Percentiles rank a stretch among this genome's conserved stretches.
Conservation (phyloP, 2,888 invertebrate species). For the Habroteleia sp. region DNA sequence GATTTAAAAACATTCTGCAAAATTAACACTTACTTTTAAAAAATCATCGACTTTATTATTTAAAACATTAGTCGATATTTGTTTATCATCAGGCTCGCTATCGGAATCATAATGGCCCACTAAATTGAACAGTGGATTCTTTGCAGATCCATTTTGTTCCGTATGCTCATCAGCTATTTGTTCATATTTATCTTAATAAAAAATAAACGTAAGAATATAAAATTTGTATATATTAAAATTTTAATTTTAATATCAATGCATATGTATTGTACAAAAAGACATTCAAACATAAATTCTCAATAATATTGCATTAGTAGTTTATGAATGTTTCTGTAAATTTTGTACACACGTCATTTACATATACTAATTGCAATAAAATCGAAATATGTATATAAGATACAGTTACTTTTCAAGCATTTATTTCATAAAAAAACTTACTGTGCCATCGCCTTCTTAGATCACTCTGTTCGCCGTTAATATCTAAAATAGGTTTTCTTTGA, state of each 20-base stretch:
- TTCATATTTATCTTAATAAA: constrained; percentile 67
- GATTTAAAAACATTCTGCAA: no score
- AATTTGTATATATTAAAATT: no score
- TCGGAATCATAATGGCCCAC: constrained; percentile 78
- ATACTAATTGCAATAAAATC: no score
- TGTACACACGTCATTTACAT: no score
- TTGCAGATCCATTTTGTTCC: constrained; percentile 71
- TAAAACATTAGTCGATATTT: constrained; percentile 67
- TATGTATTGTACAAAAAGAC: no score
- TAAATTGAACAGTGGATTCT: constrained; percentile 73
- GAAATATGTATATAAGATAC: no score
- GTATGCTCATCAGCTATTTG: constrained; percentile 68
- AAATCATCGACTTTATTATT: constrained; percentile 79
- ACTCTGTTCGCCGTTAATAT: constrained; percentile 73
- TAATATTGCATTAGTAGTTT: no score
- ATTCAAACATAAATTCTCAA: no score
- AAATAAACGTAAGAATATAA: no score
- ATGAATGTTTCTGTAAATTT: no score
- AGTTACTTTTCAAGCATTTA: no score
- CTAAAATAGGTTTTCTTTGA: constrained; percentile 75
- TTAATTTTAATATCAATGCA: no score
- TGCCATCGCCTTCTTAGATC: constrained; percentile 72
- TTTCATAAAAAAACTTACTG: constrained; percentile 66
- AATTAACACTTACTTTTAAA: constrained; percentile 73
- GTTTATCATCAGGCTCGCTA: constrained; percentile 73